Percentiles rank a stretch among this genome's conserved stretches.
Conservation (phyloP, 2,797 vertebrate species). For the Sebastes itinus region DNA sequence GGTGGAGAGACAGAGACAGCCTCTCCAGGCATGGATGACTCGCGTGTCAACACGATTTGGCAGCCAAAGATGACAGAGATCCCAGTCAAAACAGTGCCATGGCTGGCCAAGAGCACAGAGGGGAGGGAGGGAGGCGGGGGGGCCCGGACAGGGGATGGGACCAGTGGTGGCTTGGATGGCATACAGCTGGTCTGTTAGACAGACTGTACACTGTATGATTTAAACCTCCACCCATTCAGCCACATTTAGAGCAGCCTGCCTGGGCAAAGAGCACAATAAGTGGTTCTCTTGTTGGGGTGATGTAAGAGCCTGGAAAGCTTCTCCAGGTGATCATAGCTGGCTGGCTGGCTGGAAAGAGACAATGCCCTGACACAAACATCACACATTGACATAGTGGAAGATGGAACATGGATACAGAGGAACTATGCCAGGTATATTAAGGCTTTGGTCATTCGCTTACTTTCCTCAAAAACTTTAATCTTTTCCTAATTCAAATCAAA, state of each 20-base stretch:
- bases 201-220: conserved; percentile 53
- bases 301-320: conserved; percentile 53
- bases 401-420: conserved; percentile 13
- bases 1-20: conserved; percentile 40
- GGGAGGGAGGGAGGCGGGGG: neutral
- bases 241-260: conserved; percentile 34
- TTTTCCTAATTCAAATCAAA: neutral
- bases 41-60: conserved; percentile 71
- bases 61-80: conserved; percentile 80
- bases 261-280: conserved; percentile 48
- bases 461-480: neutral
- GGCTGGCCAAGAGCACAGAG: conserved; percentile 34
- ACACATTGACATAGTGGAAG: conserved; percentile 18
- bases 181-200: conserved; percentile 56
- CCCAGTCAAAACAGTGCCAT: conserved; percentile 76
- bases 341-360: conserved; percentile 22
- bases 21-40: conserved; percentile 62
- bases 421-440: neutral
- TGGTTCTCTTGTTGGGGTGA: conserved; percentile 55
- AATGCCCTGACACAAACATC: conserved; percentile 36
- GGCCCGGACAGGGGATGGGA: conserved; percentile 58
- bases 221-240: conserved; percentile 39
- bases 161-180: conserved; percentile 47
- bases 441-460: neutral
- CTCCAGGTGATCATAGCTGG: conserved; percentile 51